Percentiles rank a stretch among this genome's conserved stretches.
Conservation (phyloP, 2,797 vertebrate species). For the Pseudopleuronectes americanus region DNA sequence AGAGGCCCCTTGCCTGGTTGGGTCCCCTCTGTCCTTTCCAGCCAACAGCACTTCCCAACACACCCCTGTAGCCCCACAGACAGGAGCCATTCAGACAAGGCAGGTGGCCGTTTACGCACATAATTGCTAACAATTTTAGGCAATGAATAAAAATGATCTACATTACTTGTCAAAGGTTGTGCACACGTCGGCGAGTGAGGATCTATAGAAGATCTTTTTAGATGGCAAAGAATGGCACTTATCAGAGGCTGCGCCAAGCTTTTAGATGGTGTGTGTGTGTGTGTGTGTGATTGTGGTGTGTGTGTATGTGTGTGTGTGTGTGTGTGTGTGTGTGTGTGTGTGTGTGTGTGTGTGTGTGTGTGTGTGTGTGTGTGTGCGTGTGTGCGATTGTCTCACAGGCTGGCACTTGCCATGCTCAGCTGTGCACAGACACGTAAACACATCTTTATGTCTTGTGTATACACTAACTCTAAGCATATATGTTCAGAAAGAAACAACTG, state of each 20-base stretch:
- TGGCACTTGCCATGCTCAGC: constrained; percentile 76
- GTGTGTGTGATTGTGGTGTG: background rate
- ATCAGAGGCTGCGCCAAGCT: constrained; percentile 94
- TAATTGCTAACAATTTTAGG: constrained; percentile 99
- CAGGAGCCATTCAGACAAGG: constrained; percentile 99
- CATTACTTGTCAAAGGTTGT: constrained; percentile 99
- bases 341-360: constrained; percentile 1
- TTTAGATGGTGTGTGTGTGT: constrained; percentile 53
- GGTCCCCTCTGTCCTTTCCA: constrained; percentile 63
- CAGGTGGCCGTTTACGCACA: constrained; percentile 99
- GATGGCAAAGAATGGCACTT: constrained; percentile 97
- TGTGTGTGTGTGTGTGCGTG: constrained; percentile 13
- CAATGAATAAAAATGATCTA: constrained; percentile 99
- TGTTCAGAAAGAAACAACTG: constrained; percentile 27
- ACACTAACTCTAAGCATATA: constrained; percentile 23
- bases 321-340: constrained; percentile 40
- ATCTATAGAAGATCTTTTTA: constrained; percentile 99
- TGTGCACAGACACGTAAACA: constrained; percentile 57
- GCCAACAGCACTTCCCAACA: constrained; percentile 86
- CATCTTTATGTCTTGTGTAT: constrained; percentile 45
- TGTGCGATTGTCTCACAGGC: constrained; percentile 80
- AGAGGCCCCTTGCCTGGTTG: constrained; percentile 84
- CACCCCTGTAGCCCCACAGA: constrained; percentile 88
- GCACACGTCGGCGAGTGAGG: constrained; percentile 97
- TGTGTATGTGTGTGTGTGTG: constrained; percentile 16